These are phyloP conservation scores for Neoniphon sammara DNA, from an alignment of 2,797 vertebrate genomes.

Conservation along the genomic window DNA sequence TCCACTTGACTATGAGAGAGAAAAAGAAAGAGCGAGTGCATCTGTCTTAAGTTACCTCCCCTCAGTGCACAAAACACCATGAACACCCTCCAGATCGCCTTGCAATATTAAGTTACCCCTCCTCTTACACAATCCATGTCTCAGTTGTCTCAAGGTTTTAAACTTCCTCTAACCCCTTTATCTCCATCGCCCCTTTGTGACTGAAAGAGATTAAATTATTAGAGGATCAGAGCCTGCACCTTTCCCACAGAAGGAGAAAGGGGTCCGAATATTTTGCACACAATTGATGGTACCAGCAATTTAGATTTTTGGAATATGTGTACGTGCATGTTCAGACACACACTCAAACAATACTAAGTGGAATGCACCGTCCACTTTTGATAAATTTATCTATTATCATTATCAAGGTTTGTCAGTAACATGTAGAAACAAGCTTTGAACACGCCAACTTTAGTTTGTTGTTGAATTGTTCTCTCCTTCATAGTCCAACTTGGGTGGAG, in stretches of 20 bases:
- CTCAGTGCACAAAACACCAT: conserved; percentile 17
- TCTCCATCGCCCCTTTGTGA: not conserved
- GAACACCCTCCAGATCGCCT: conserved; percentile 48
- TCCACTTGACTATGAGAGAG: not conserved
- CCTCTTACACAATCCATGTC: conserved; percentile 1
- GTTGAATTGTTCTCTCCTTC: no score
- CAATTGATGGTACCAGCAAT: not conserved
- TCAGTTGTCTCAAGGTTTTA: not conserved
- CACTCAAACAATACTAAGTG: no score
- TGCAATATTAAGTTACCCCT: conserved; percentile 39
- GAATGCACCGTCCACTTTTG: no score
- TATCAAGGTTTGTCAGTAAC: no score
- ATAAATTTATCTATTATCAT: no score
- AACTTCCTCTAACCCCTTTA: not conserved
- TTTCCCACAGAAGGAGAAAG: not conserved
- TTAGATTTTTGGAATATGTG: not conserved
- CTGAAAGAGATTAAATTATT: conserved; percentile 12
- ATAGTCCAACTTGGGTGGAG: conserved; percentile 24
- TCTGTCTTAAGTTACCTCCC: conserved; percentile 50
- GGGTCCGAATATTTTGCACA: not conserved
- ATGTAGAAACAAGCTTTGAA: no score
- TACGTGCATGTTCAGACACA: no score
- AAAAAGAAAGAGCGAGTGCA: not conserved
- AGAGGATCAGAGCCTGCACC: not conserved
- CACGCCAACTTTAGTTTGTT: no score